Base-by-base conservation (phyloP, 1,140 invertebrate species). In the Drosophila auraria region DNA sequence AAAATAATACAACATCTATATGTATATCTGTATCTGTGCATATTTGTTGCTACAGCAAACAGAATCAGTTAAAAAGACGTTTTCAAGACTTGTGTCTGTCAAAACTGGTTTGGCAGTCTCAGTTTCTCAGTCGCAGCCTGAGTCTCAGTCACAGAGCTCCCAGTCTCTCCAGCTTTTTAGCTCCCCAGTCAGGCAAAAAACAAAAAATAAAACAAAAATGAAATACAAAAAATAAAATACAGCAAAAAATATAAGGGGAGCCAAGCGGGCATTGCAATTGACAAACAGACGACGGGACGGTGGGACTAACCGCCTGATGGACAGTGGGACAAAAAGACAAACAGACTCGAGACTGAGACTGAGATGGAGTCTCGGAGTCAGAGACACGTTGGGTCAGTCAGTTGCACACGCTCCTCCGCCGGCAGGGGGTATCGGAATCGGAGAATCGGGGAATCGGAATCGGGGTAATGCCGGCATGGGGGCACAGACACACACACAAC, bases 11-110 rank as follows among this genome's bases (percentile, higher is more conserved):
- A 63, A 49, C 64, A 71, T 69, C 20, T 72, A 59, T 65, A 61
- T 83, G 51, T 82, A 77, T 79, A 44, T 73, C 51, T 81, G 78
- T 84, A 71, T 66, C 74, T 81, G 79, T 82, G 79, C 79, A 87
- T 82, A 87, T 87, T 87, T 87, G 83, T 87, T 87, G 79, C 76
- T 68, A 72, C 76, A 63, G 54, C 75, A 74, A 73, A 87, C 70
- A 86, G 86, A 89, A 89, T 90, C 86, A 86, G 86, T 90, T 89
- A 89, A 89, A 89, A 82, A 89, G 86, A 89, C 84, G 86, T 83
- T 87, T 78, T 89, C 86, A 89, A 89, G 84, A 78, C 84, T 87
- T 87, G 83, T 89, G 83, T 90, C 86, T 82, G 80, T 86, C 83
- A 84, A 89, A 89, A 89, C 84, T 89, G 84, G 84, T 89, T 89